Evolutionary conservation across 2,113 vertebrate species (phyloP).

Genomic region (Xenus cinereus): DNA sequence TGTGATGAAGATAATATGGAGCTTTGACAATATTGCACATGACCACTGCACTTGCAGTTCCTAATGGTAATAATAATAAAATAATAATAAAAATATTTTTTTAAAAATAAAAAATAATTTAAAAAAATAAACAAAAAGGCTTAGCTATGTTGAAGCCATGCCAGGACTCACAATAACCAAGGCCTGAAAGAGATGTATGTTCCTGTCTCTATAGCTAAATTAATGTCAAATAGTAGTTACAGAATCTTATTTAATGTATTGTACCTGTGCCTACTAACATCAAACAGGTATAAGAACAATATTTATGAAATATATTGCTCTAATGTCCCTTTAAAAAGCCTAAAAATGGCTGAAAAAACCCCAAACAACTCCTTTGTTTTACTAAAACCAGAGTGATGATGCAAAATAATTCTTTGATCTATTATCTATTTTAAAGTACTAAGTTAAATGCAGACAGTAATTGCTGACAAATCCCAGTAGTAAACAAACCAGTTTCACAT

Average conservation of each 20-base stretch:
- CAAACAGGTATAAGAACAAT: background rate
- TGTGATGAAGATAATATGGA: background rate
- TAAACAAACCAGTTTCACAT: conserved; percentile 74
- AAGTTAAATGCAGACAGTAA: conserved; percentile 64
- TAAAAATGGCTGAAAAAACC: background rate
- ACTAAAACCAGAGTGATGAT: conserved; percentile 43
- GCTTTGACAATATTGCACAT: background rate
- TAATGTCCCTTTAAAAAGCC: background rate
- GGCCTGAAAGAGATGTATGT: background rate
- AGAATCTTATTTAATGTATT: background rate
- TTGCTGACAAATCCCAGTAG: conserved; percentile 73
- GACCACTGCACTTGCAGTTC: background rate
- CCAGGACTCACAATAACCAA: background rate
- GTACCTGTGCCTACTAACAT: background rate
- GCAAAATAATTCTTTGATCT: conserved; percentile 69
- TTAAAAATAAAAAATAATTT: too few species aligned
- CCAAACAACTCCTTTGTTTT: conserved; percentile 32
- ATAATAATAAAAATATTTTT: background rate
- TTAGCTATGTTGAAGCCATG: background rate
- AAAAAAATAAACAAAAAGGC: background rate
- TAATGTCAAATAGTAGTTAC: background rate
- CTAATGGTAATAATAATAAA: background rate
- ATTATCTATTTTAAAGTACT: conserved; percentile 57
- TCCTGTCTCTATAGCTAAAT: background rate
- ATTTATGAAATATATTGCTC: background rate